These are phyloP conservation scores for Chaenocephalus aceratus DNA, from an alignment of 2,113 vertebrate species.

Conservation along the genomic window DNA sequence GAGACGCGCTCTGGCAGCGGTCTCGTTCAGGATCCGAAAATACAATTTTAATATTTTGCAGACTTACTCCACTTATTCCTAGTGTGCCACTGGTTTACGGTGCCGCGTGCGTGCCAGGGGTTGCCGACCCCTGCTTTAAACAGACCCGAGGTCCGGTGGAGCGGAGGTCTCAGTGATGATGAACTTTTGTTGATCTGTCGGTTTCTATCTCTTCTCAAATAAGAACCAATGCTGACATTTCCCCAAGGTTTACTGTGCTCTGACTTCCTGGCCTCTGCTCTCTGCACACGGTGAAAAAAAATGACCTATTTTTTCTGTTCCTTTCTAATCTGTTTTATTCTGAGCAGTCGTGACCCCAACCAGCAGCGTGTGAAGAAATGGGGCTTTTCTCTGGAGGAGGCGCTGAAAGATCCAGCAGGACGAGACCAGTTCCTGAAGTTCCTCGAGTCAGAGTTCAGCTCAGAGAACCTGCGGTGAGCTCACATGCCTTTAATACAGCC, in stretches of 20 bases:
- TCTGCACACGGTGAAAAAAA: background rate
- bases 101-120: too few species aligned
- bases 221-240: background rate
- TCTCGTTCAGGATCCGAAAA: too few species aligned
- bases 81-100: too few species aligned
- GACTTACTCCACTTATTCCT: too few species aligned
- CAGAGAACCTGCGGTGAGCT: slow-evolving; percentile 94
- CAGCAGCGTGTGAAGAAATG: slow-evolving; percentile 95
- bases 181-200: slow-evolving; percentile 4
- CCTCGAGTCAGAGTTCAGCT: slow-evolving; percentile 97
- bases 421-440: slow-evolving; percentile 95
- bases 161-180: background rate
- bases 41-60: too few species aligned
- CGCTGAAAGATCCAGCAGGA: slow-evolving; percentile 92
- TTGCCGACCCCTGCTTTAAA: too few species aligned
- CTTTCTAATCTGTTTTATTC: slow-evolving; percentile 2
- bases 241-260: slow-evolving; percentile 29
- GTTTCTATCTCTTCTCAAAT: slow-evolving; percentile 13
- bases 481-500: background rate
- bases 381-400: slow-evolving; percentile 95
- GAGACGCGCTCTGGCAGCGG: too few species aligned
- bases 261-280: background rate
- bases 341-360: slow-evolving; percentile 91
- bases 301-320: background rate
- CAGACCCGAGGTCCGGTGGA: slow-evolving; percentile 8